Base-by-base conservation (phyloP, 2,797 vertebrate species). In the Channallabes apus region DNA sequence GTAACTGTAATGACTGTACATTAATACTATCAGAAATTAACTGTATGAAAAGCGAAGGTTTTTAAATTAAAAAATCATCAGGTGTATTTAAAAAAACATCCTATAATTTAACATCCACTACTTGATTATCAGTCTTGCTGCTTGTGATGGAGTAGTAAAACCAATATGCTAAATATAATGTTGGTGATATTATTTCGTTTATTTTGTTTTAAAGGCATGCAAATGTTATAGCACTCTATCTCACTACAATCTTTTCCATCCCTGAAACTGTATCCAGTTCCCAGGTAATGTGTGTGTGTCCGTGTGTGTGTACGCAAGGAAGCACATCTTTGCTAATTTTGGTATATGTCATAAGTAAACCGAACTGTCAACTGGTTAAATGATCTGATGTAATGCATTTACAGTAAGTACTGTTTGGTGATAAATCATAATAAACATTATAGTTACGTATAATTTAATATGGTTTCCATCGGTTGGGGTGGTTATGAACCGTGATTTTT, bases 231-330 rank as follows among this genome's bases (percentile, higher is more conserved):
- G 77, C 3, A 64, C 6, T n/a, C 22, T 79, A 41, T 79, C 58
- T 62, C 6, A 79, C 22, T 18, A 3, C 64, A n/a, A 79, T 79
- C 77, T 79, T 64, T 79, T 64, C 59, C 77, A 64, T 46, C 22
- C 59, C 35, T 79, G 14, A 79, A 64, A 18, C 77, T 15, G 11
- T 59, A 62, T 62, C 35, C 35, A 64, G 58, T 79, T 79, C 14
- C 77, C n/a, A 24, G 62, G 35, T 79, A 62, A 46, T 17, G 29
- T 38, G 61, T 38, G 61, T 22, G 61, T 62, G 22, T n/a, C 20
- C n/a, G 20, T n/a, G 61, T 7, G 72, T 75, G 72, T 73, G 71
- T 54, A 14, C 54, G n/a, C 1, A 8, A 11, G 17, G 73, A 56
- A 32, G 27, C 8, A 5, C 27, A 29, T 8, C 51, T 76, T 76